Conservation (phyloP, 2,113 vertebrate genomes). For the Odocoileus virginianus region DNA sequence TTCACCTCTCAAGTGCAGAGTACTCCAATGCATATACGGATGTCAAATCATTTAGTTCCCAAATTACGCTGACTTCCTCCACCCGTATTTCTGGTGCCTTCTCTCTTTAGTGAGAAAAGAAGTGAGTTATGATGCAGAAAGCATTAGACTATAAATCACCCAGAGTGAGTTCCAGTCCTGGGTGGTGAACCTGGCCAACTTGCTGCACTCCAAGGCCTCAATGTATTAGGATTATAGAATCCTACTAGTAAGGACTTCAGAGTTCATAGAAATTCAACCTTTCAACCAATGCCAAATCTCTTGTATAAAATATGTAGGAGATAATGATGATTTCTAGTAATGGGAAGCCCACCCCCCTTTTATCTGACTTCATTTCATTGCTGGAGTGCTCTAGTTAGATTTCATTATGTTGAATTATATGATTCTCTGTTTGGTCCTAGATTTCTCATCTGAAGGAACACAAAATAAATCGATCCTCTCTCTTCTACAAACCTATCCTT, state of each 20-base stretch:
- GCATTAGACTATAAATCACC: background rate
- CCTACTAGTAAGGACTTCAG: background rate
- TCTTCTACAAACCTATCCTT: background rate
- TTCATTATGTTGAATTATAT: background rate
- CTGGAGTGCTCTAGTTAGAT: background rate
- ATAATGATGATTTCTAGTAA: background rate
- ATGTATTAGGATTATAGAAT: background rate
- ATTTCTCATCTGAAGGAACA: background rate
- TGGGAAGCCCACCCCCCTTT: background rate
- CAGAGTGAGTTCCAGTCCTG: background rate
- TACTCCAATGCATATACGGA: accelerated
- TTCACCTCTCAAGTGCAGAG: background rate
- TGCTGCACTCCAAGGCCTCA: background rate
- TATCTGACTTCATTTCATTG: background rate
- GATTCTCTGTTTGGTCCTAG: background rate
- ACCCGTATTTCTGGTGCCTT: background rate
- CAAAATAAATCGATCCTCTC: background rate
- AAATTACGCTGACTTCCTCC: background rate
- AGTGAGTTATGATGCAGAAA: background rate
- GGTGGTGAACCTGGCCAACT: background rate
- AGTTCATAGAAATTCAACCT: background rate
- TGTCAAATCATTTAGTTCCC: background rate
- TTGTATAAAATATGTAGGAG: background rate
- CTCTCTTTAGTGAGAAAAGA: background rate
- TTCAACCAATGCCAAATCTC: background rate